These are phyloP conservation scores for Schizothorax lantsangensis DNA, from an alignment of 2,797 vertebrate genomes.

Conservation along the genomic window DNA sequence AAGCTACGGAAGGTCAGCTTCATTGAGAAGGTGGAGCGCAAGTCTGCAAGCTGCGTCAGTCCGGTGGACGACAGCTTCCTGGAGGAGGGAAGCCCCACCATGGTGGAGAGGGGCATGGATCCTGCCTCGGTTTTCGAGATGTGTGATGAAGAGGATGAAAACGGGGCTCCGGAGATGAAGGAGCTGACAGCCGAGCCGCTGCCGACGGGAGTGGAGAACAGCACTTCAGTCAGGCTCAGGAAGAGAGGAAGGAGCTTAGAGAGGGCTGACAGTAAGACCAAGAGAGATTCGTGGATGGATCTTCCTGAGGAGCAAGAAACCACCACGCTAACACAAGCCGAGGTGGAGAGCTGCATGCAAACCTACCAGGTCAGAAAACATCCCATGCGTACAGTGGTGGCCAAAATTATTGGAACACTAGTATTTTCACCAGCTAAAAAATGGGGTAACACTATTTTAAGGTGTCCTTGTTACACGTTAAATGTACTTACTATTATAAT, in stretches of 20 bases:
- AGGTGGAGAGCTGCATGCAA: slow-evolving; percentile 98
- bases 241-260: slow-evolving; percentile 73
- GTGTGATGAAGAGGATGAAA: slow-evolving; percentile 88
- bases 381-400: neutral
- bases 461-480: too few relatives aligned
- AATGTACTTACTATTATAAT: too few relatives aligned
- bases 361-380: slow-evolving; percentile 84
- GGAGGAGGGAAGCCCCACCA: slow-evolving; percentile 95
- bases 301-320: slow-evolving; percentile 86
- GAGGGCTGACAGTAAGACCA: slow-evolving; percentile 73
- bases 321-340: slow-evolving; percentile 88
- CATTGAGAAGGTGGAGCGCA: slow-evolving; percentile 86
- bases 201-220: slow-evolving; percentile 69
- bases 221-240: slow-evolving; percentile 69
- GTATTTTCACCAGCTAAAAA: too few relatives aligned
- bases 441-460: too few relatives aligned
- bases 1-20: slow-evolving; percentile 96
- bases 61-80: slow-evolving; percentile 82
- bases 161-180: slow-evolving; percentile 73
- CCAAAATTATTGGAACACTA: neutral
- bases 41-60: slow-evolving; percentile 66
- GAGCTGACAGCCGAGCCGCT: slow-evolving; percentile 60
- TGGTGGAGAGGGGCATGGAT: slow-evolving; percentile 96
- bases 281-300: slow-evolving; percentile 92
- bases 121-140: slow-evolving; percentile 88